Base-by-base conservation (phyloP, 1,140 invertebrate species). In the Drosophila littoralis region DNA sequence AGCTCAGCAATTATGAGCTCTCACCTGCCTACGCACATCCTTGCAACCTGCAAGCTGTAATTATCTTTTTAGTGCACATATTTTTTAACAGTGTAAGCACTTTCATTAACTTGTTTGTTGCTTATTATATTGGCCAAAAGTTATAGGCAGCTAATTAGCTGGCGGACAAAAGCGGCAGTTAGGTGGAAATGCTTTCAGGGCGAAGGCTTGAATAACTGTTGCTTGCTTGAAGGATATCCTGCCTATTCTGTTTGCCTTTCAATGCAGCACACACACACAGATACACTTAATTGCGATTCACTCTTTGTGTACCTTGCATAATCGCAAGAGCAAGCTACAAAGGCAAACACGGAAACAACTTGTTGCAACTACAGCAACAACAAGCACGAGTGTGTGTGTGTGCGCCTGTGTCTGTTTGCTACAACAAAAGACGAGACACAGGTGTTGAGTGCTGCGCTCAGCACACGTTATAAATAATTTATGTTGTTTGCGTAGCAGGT, bases 261-360 rank as follows among this genome's bases (percentile, higher is more conserved):
- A 67, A 50, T 84, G 50, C 77, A 68, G 46, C 46, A 52, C 17
- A 48, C 33, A 52, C 12, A 17, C 22, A 55, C 6, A 38, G 6
- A 33, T 15, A 42, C 10, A 54, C 45, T 50, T 57, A 58, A 67
- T 46, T 57, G 28, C 22, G 38, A 10, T 52, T 36, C 32, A 52
- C 6, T 35, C 50, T 36, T 36, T 63, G 45, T 57, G 54, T 57
- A 22, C 61, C 73, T 66, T 75, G 77, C 79, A 85, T 85, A 82
- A 85, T 85, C 79, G 51, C 51, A 45, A 64, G 40, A 28, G 55
- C 66, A 58, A 45, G 61, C 80, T 54, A 77, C 57, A 81, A 83
- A 74, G 64, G 73, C 81, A 84, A 85, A 85, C 81, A 84, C 75
- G 82, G 82, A 85, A 86, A 88, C 82, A 85, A 85, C 83, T 85